Percentiles rank a stretch among this genome's conserved stretches.
Conservation (phyloP, 2,888 invertebrate species). For the Tridacna crocea region DNA sequence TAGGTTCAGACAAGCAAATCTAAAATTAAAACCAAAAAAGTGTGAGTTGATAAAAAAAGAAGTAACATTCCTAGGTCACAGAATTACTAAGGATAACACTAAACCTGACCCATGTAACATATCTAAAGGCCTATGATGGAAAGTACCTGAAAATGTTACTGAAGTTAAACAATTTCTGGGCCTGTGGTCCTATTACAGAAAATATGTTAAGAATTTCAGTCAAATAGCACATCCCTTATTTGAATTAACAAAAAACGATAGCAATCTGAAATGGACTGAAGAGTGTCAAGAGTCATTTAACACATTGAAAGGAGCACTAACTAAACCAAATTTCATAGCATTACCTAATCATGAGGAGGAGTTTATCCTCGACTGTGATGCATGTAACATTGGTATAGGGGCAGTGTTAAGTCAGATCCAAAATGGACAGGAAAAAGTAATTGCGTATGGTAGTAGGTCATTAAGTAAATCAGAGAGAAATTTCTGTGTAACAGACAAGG, state of each 20-base stretch:
- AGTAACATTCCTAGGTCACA: conserved; percentile 29
- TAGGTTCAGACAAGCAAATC: conserved; percentile 30
- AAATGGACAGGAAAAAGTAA: conserved; percentile 28
- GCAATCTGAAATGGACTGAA: conserved; percentile 40
- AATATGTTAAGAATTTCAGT: conserved; percentile 49
- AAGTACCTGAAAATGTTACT: conserved; percentile 11
- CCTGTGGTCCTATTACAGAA: conserved; percentile 21
- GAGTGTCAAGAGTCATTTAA: conserved; percentile 43
- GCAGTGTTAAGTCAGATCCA: conserved; percentile 35
- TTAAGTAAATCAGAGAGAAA: neutral
- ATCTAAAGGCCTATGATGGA: conserved; percentile 2
- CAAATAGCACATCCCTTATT: conserved; percentile 46
- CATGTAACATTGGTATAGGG: conserved; percentile 29
- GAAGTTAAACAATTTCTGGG: conserved; percentile 25
- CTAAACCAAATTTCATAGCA: conserved; percentile 28
- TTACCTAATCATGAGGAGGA: conserved; percentile 23
- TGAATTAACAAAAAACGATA: conserved; percentile 36
- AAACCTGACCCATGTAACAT: neutral
- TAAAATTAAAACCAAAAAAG: conserved; percentile 53
- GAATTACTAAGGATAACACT: conserved; percentile 5
- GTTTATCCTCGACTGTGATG: conserved; percentile 37
- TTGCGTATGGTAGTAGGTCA: neutral
- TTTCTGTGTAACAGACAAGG: conserved; percentile 2
- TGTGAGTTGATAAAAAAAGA: conserved; percentile 35
- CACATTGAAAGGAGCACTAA: conserved; percentile 24